These are phyloP conservation scores for Nothoprocta pentlandii DNA, from an alignment of 2,113 vertebrate species.

Conservation along the genomic window DNA sequence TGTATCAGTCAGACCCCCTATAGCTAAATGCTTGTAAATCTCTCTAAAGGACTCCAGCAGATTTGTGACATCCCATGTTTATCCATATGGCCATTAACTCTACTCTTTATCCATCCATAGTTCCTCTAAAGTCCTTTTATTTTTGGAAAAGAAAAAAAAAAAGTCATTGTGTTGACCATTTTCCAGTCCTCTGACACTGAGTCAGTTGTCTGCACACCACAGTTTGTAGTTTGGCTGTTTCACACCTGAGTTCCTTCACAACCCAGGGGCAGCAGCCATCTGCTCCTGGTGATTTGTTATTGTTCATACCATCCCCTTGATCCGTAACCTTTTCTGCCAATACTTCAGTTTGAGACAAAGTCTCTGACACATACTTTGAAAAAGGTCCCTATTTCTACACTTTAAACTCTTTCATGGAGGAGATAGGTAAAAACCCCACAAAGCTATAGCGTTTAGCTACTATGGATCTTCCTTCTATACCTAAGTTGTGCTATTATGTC, in stretches of 20 bases:
- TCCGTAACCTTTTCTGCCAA: background rate
- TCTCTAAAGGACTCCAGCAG: background rate
- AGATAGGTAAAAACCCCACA: background rate
- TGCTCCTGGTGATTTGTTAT: slow-evolving; percentile 19
- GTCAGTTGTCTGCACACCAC: background rate
- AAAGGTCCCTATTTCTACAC: background rate
- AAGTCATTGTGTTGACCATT: background rate
- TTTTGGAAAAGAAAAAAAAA: background rate
- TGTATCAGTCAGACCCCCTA: background rate
- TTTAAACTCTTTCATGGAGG: background rate
- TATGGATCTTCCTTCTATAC: background rate
- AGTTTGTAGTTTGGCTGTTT: slow-evolving; percentile 14
- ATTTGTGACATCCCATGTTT: background rate
- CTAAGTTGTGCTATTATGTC: background rate
- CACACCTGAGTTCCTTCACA: background rate
- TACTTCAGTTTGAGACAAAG: background rate
- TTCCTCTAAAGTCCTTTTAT: background rate
- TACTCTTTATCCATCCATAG: background rate
- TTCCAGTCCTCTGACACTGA: background rate
- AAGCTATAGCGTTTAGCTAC: background rate
- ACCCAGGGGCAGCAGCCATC: slow-evolving; percentile 13
- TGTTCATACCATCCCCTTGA: background rate
- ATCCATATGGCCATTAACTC: background rate
- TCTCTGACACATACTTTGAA: background rate
- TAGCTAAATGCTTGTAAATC: background rate